Percentiles rank a stretch among this genome's conserved stretches.
These are phyloP conservation scores for Elgaria multicarinata DNA, from an alignment of 2,113 vertebrate species.

Conservation along the genomic window DNA sequence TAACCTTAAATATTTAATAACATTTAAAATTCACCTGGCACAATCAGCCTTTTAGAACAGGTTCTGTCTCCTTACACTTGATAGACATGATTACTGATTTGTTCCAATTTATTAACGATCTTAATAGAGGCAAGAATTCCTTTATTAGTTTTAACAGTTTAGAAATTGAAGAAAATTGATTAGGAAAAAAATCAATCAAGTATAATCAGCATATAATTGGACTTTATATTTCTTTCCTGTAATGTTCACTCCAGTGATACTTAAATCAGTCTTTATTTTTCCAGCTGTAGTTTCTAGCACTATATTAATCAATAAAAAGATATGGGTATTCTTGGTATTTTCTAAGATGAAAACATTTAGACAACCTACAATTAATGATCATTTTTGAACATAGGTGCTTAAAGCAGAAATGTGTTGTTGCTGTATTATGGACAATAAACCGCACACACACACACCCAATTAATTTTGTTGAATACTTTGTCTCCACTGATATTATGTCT, in stretches of 20 bases:
- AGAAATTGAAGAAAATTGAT: background rate
- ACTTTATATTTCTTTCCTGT: background rate
- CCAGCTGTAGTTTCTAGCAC: background rate
- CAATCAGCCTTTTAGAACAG: background rate
- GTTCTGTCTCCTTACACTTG: background rate
- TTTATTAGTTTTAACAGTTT: conserved; percentile 9
- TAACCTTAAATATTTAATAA: conserved; percentile 2
- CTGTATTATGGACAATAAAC: background rate
- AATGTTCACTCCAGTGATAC: background rate
- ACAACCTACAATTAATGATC: background rate
- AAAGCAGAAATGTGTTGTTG: background rate
- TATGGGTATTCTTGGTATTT: background rate
- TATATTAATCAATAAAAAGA: background rate
- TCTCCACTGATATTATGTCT: background rate
- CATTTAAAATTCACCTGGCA: conserved; percentile 9
- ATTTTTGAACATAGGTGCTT: background rate
- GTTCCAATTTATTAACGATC: background rate
- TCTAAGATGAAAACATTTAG: background rate
- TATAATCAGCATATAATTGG: background rate
- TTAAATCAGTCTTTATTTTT: background rate
- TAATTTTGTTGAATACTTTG: background rate
- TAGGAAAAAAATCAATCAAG: background rate
- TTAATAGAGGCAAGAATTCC: conserved; percentile 1
- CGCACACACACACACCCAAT: background rate
- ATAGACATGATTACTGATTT: background rate